Percentiles rank a stretch among this genome's conserved stretches.
These are phyloP conservation scores for Dendroctonus ponderosae DNA, from an alignment of 1,140 invertebrate species.

Conservation along the genomic window DNA sequence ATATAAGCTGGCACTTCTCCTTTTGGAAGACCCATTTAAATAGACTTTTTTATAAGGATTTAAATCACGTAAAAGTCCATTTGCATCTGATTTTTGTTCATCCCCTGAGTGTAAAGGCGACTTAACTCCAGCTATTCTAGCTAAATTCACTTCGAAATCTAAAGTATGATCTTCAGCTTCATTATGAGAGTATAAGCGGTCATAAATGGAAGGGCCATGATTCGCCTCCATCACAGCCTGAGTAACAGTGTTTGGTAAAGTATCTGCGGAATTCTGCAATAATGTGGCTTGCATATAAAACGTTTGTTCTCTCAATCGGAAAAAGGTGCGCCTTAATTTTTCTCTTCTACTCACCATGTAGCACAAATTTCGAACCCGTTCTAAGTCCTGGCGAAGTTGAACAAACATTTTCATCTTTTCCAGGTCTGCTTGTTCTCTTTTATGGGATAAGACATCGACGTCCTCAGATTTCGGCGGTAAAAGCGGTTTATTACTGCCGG, in stretches of 20 bases:
- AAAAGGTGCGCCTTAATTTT: conserved; percentile 84
- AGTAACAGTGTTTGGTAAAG: conserved; percentile 61
- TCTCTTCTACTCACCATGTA: conserved; percentile 96
- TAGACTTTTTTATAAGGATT: conserved; percentile 73
- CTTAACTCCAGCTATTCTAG: conserved; percentile 67
- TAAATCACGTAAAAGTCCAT: conserved; percentile 63
- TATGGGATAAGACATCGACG: conserved; percentile 70
- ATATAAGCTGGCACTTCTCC: conserved; percentile 62
- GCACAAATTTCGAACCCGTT: conserved; percentile 92
- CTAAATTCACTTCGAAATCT: conserved; percentile 69
- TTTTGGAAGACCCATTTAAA: conserved; percentile 69
- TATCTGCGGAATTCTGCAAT: conserved; percentile 53
- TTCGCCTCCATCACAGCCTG: conserved; percentile 82
- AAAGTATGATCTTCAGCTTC: conserved; percentile 64
- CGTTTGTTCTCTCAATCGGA: conserved; percentile 84
- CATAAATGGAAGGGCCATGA: conserved; percentile 86
- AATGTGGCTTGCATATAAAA: conserved; percentile 84
- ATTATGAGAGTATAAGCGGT: conserved; percentile 75
- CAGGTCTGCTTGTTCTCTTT: conserved; percentile 81
- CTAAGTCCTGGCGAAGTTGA: conserved; percentile 89
- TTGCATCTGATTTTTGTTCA: conserved; percentile 65
- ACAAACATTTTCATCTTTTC: conserved; percentile 97
- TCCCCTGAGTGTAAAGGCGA: conserved; percentile 56
- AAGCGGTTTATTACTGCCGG: conserved; percentile 82
- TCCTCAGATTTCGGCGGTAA: conserved; percentile 83